A percentile compares a stretch with the other conserved stretches of the same genome.
phyloP scores from a whole-genome alignment of 1,140 invertebrate genomes.

The Eulimnadia texana region DNA sequence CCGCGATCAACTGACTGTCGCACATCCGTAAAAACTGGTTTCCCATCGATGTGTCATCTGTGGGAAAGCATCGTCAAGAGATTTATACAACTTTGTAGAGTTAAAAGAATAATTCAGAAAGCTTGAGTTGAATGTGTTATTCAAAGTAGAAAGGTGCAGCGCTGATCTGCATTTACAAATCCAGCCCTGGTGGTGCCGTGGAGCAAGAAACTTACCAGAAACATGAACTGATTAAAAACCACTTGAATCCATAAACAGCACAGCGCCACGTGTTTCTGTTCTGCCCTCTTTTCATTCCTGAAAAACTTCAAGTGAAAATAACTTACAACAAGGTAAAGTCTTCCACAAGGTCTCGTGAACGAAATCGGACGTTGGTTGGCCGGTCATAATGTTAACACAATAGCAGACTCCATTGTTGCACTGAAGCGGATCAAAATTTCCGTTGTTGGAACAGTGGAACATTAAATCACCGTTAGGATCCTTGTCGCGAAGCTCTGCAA shows the following conservation, averaged over 20 bases:
- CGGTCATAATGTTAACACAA: conserved; percentile 18
- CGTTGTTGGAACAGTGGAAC: conserved; percentile 18
- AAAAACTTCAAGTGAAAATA: not conserved
- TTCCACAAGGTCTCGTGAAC: conserved; percentile 6
- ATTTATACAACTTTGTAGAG: not conserved
- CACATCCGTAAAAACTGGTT: conserved; percentile 2
- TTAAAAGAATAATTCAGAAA: too few species aligned
- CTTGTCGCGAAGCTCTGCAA: not conserved
- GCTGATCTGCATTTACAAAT: too few species aligned
- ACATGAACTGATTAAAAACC: too few species aligned
- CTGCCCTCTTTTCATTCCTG: not conserved
- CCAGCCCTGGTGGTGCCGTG: too few species aligned
- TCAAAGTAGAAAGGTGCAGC: too few species aligned
- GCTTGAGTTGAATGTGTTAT: too few species aligned
- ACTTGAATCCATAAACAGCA: too few species aligned
- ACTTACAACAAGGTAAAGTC: conserved; percentile 10
- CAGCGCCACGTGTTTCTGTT: not conserved
- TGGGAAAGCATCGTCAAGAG: too few species aligned
- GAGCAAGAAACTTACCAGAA: too few species aligned
- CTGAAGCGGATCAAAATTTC: conserved; percentile 21
- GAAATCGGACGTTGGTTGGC: conserved; percentile 1
- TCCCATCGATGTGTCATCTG: not conserved
- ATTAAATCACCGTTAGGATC: conserved; percentile 1
- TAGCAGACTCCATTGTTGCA: conserved; percentile 18
- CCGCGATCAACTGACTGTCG: conserved; percentile 7